phyloP scores from a whole-genome alignment of 2,888 invertebrate genomes.

The Caenorhabditis macrosperma region DNA sequence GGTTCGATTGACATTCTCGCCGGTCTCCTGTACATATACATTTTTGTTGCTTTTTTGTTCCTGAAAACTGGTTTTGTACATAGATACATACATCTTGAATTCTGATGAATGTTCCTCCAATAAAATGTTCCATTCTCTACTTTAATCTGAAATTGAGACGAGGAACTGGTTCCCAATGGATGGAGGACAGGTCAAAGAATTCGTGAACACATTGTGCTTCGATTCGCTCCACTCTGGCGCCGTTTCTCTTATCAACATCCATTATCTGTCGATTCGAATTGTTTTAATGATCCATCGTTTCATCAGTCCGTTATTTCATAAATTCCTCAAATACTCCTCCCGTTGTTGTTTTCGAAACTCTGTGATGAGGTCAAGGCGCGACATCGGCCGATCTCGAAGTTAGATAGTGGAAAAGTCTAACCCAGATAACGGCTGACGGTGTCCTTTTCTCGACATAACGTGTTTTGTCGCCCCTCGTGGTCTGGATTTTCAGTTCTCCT shows the following conservation, averaged over 20 bases:
- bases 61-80: conserved; percentile 38
- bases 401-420: conserved; percentile 37
- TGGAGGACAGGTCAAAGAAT: conserved; percentile 25
- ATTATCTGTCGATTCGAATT: conserved; percentile 41
- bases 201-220: conserved; percentile 7
- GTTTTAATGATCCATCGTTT: conserved; percentile 43
- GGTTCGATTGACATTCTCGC: conserved; percentile 45
- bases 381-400: conserved; percentile 15
- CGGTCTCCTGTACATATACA: conserved; percentile 50
- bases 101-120: not conserved
- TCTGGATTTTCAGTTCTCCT: not conserved
- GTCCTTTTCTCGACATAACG: conserved; percentile 9
- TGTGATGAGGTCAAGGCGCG: conserved; percentile 37
- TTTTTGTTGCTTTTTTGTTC: conserved; percentile 18
- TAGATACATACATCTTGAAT: conserved; percentile 8
- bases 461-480: not conserved
- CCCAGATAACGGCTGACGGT: conserved; percentile 25
- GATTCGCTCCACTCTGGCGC: conserved; percentile 37
- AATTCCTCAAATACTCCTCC: conserved; percentile 20
- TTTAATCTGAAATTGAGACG: not conserved
- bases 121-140: not conserved
- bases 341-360: conserved; percentile 44
- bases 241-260: conserved; percentile 35
- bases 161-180: not conserved
- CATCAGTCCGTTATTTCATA: conserved; percentile 15